These are phyloP conservation scores for Spisula subtruncata DNA, from an alignment of 2,888 invertebrate species.

Conservation along the genomic window DNA sequence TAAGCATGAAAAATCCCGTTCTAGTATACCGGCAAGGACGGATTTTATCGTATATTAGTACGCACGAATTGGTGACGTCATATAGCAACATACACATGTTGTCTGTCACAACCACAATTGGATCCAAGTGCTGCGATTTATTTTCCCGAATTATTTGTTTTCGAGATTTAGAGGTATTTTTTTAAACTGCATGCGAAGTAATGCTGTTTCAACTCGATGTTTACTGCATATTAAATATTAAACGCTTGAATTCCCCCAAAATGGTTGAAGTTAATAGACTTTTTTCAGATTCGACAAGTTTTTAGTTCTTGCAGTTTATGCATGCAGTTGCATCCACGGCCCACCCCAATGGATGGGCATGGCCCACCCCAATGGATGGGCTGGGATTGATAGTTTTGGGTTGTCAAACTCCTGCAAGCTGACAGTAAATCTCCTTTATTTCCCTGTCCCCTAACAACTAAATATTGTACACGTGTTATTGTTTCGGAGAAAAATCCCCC, in stretches of 20 bases:
- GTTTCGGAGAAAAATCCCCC: no score
- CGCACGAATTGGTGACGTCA: slow-evolving; percentile 73
- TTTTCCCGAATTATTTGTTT: slow-evolving; percentile 22
- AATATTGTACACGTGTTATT: no score
- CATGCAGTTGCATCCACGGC: no score
- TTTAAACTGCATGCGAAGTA: not conserved
- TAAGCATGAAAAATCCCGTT: no score
- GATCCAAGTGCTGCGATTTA: slow-evolving; percentile 19
- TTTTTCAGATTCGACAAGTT: not conserved
- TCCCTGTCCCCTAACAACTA: no score
- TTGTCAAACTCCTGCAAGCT: no score
- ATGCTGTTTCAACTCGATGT: not conserved
- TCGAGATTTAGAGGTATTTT: slow-evolving; percentile 5
- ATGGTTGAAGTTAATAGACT: not conserved
- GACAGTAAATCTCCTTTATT: no score
- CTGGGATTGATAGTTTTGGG: no score
- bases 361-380: no score
- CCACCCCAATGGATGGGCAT: no score
- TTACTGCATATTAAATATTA: not conserved
- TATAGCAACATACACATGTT: slow-evolving; percentile 77
- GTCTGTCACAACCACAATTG: slow-evolving; percentile 59
- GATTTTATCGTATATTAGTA: not conserved
- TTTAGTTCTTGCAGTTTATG: slow-evolving; percentile 3
- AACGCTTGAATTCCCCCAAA: not conserved
- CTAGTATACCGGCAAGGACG: not conserved